Evolutionary conservation across 2,113 vertebrate species (phyloP).

Genomic region (Aspiorhynchus laticeps): DNA sequence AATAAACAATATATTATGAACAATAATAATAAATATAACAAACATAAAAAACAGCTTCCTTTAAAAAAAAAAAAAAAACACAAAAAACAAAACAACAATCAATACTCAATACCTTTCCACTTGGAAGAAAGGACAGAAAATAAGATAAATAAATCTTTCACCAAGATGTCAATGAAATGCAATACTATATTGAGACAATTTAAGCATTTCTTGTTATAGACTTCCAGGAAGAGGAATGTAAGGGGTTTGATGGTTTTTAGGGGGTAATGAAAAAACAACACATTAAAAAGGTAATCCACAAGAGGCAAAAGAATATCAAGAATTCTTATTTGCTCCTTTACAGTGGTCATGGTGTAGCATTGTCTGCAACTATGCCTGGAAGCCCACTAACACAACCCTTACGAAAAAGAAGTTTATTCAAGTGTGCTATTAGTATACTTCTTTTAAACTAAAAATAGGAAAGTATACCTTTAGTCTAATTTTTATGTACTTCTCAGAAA

Average conservation of each 20-base stretch:
- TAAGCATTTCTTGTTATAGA: conserved; percentile 12
- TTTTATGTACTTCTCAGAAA: too few species aligned
- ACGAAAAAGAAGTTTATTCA: too few species aligned
- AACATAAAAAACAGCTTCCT: neutral
- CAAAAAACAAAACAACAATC: neutral
- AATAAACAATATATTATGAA: conserved; percentile 31
- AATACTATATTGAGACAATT: neutral
- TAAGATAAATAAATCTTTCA: neutral
- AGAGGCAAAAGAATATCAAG: conserved; percentile 38
- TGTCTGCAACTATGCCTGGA: conserved; percentile 30
- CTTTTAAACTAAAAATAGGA: too few species aligned
- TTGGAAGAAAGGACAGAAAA: conserved; percentile 14
- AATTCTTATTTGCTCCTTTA: conserved; percentile 29
- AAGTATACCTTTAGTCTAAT: too few species aligned
- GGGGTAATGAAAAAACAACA: conserved; percentile 27
- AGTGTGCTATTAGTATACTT: too few species aligned
- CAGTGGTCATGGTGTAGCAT: conserved; percentile 28
- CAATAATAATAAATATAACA: neutral
- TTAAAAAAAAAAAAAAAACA: neutral
- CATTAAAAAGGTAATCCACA: conserved; percentile 39
- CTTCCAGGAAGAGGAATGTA: neutral
- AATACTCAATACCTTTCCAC: conserved; percentile 32
- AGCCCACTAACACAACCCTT: conserved; percentile 37
- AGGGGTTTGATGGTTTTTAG: conserved; percentile 37
- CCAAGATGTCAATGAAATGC: neutral